Conservation (phyloP, 2,113 vertebrate species). For the Donacobius atricapilla region DNA sequence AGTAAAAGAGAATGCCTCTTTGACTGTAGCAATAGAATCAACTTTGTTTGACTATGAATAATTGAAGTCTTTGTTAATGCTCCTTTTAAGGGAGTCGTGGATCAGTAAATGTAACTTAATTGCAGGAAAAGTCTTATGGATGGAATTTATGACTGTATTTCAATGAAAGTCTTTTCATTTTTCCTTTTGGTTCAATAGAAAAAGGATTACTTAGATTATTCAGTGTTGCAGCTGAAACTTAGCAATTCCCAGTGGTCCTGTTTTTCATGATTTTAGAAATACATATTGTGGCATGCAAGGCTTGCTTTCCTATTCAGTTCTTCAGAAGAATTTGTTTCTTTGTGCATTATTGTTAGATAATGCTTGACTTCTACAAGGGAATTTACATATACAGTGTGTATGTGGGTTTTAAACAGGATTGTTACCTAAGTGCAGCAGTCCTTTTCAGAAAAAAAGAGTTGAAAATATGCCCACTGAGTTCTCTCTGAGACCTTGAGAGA, state of each 20-base stretch:
- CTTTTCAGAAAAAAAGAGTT: not conserved
- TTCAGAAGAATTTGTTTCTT: not conserved
- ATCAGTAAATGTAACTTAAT: constrained; percentile 76
- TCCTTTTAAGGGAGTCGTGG: constrained; percentile 73
- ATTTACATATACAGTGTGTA: not conserved
- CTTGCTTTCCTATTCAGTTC: not conserved
- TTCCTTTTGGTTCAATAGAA: constrained; percentile 68
- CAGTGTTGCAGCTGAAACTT: constrained; percentile 56
- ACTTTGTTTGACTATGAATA: constrained; percentile 77
- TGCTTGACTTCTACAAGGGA: not conserved
- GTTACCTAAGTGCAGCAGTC: not conserved
- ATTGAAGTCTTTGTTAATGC: constrained; percentile 76
- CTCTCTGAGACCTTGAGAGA: not conserved
- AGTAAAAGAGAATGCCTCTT: constrained; percentile 74
- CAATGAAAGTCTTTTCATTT: constrained; percentile 70
- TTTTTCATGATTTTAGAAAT: not conserved
- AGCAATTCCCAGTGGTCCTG: not conserved
- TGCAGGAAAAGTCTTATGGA: constrained; percentile 72
- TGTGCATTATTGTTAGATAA: not conserved
- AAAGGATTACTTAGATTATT: constrained; percentile 60
- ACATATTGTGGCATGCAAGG: not conserved
- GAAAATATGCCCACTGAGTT: not conserved
- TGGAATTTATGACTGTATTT: constrained; percentile 72
- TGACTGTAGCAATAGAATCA: constrained; percentile 74
- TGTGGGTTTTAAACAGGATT: not conserved